Conservation (phyloP, 2,797 vertebrate species). For the Chaenodraco wilsoni region DNA sequence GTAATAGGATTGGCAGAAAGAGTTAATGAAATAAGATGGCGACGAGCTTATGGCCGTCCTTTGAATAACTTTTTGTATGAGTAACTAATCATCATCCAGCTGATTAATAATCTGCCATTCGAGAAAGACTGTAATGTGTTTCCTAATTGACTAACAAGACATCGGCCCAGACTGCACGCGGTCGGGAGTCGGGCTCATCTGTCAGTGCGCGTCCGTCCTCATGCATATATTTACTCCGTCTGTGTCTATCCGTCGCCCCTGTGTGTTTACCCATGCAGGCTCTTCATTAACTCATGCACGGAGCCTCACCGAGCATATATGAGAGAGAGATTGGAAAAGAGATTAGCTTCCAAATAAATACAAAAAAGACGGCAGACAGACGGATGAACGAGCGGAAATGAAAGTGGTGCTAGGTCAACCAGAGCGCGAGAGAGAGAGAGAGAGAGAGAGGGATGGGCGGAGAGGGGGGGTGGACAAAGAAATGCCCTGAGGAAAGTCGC, state of each 20-base stretch:
- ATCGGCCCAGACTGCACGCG: neutral
- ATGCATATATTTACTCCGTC: conserved; percentile 46
- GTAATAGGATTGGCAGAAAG: neutral
- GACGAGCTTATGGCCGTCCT: conserved; percentile 28
- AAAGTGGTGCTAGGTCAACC: conserved; percentile 69
- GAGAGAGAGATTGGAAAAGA: conserved; percentile 57
- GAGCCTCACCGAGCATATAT: conserved; percentile 41
- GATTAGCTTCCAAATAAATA: conserved; percentile 32
- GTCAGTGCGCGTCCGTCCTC: conserved; percentile 25
- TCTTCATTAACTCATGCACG: conserved; percentile 62
- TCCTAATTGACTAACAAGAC: conserved; percentile 61
- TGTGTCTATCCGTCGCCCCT: conserved; percentile 21
- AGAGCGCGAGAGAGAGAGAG: conserved; percentile 42
- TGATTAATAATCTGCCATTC: conserved; percentile 54
- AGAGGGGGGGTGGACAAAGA: conserved; percentile 34
- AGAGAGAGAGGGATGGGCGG: conserved; percentile 9
- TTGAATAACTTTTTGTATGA: conserved; percentile 37
- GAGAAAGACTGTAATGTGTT: conserved; percentile 51
- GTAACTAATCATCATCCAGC: conserved; percentile 42
- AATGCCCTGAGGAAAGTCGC: conserved; percentile 61
- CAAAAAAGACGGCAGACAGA: conserved; percentile 53
- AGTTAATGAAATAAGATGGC: conserved; percentile 36
- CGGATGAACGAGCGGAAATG: conserved; percentile 65
- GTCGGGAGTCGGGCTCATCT: conserved; percentile 23
- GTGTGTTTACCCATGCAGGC: conserved; percentile 49